Evolutionary conservation across 2,797 vertebrate species (phyloP), one percentile per base, ranked within the genome.

Genomic region (Xerus rutilus): DNA sequence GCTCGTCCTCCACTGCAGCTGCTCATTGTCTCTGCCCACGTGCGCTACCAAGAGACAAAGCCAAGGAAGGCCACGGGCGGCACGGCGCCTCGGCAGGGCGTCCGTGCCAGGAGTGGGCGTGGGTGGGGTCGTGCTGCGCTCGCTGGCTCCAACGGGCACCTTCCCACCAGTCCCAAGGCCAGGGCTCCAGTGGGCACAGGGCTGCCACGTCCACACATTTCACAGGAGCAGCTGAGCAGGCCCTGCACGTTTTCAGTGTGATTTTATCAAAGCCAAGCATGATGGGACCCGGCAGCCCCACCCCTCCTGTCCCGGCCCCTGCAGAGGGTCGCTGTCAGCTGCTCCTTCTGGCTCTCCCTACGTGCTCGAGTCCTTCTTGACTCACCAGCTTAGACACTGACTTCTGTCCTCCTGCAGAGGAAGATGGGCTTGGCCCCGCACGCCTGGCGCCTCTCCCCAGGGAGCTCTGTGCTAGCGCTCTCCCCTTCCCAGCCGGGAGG

Each of bases 361-460:
- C 13, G 0, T 2, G 1, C 1, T 13, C 2, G 2, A 4, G 0
- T 12, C 20, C 59, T 6, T 52, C 86, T 32, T 2, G 0, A 2
- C 18, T 43, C 32, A 3, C 49, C 43, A 6, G 21, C 14, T 25
- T 30, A 7, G 7, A n/a, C 57, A 15, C 28, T 14, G 4, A 20
- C 35, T 54, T 54, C 43, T 4, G 21, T 47, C 45, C 17, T 30
- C 32, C 76, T 11, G 2, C 23, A 21, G 13, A 17, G 67, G 59
- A 18, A 83, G 43, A 32, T 3, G 25, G 45, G 20, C 79, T 30
- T 3, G 7, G n/a, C 15, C n/a, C 28, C 32, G 20, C 4, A 52
- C 49, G 20, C 54, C 54, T 52, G 49, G 13, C 54, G 20, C 54
- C 54, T 57, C 18, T 57, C 54, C 54, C 52, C 54, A 20, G 54